These are phyloP conservation scores for Acanthochromis polyacanthus DNA, from an alignment of 2,113 vertebrate species.

Conservation along the genomic window DNA sequence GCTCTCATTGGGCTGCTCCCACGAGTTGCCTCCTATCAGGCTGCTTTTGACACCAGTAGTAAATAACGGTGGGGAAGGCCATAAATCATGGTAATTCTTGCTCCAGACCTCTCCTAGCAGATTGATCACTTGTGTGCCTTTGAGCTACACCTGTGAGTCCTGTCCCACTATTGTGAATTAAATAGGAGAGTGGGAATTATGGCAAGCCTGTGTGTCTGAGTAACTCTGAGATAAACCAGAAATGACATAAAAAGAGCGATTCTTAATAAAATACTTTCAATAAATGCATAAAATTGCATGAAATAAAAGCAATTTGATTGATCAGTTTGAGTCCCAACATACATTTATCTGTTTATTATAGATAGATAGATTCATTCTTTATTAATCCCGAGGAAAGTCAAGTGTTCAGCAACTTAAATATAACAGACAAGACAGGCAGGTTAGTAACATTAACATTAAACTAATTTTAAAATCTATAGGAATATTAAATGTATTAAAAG, in stretches of 20 bases:
- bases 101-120: slow-evolving; percentile 44
- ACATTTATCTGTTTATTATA: too few relatives aligned
- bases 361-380: too few relatives aligned
- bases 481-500: too few relatives aligned
- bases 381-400: too few relatives aligned
- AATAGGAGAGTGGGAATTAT: slow-evolving; percentile 42
- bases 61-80: slow-evolving; percentile 61
- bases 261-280: too few relatives aligned
- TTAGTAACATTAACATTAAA: too few relatives aligned
- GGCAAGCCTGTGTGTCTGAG: neutral
- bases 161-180: slow-evolving; percentile 42
- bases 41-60: slow-evolving; percentile 55
- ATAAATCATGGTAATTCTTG: slow-evolving; percentile 70
- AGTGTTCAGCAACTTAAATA: too few relatives aligned
- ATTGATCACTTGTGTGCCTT: slow-evolving; percentile 65
- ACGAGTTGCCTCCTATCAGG: slow-evolving; percentile 37
- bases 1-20: slow-evolving; percentile 39
- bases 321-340: too few relatives aligned
- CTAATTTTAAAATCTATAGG: too few relatives aligned
- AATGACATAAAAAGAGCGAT: neutral
- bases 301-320: too few relatives aligned
- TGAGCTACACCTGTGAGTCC: slow-evolving; percentile 59
- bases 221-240: neutral
- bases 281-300: too few relatives aligned
- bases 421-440: too few relatives aligned